phyloP scores from a whole-genome alignment of 2,797 vertebrate genomes.

The Microcaecilia unicolor region DNA sequence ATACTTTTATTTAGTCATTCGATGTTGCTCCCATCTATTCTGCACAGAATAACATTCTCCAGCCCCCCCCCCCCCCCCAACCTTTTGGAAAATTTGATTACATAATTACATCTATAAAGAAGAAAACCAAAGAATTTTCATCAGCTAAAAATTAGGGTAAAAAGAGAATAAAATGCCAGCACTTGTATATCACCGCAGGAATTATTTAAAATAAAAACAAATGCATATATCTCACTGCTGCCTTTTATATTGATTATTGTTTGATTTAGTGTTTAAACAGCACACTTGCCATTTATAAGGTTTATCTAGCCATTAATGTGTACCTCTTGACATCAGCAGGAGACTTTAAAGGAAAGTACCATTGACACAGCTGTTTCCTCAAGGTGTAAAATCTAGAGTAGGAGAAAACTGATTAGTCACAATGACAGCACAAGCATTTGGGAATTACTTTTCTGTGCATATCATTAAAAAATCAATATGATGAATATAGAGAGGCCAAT shows the following conservation, averaged over 20 bases:
- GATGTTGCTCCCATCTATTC: background rate
- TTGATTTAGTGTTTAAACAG: conserved; percentile 22
- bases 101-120: conserved; percentile 1
- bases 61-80: too few relatives aligned
- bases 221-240: background rate
- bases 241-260: conserved; percentile 23
- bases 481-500: conserved; percentile 53
- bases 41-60: background rate
- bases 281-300: conserved; percentile 10
- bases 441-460: conserved; percentile 83
- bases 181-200: background rate
- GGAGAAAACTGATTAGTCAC: conserved; percentile 72
- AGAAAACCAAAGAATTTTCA: background rate
- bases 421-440: conserved; percentile 64
- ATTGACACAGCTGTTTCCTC: conserved; percentile 56
- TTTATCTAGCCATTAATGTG: conserved; percentile 17
- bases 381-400: conserved; percentile 58
- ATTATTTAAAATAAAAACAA: conserved; percentile 13
- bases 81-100: background rate
- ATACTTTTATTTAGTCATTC: background rate
- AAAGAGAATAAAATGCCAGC: background rate
- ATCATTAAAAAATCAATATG: conserved; percentile 82
- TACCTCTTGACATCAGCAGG: conserved; percentile 40
- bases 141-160: background rate
- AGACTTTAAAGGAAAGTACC: conserved; percentile 54